Base-by-base conservation (phyloP, 2,113 vertebrate genomes). In the Gasterosteus aculeatus region DNA sequence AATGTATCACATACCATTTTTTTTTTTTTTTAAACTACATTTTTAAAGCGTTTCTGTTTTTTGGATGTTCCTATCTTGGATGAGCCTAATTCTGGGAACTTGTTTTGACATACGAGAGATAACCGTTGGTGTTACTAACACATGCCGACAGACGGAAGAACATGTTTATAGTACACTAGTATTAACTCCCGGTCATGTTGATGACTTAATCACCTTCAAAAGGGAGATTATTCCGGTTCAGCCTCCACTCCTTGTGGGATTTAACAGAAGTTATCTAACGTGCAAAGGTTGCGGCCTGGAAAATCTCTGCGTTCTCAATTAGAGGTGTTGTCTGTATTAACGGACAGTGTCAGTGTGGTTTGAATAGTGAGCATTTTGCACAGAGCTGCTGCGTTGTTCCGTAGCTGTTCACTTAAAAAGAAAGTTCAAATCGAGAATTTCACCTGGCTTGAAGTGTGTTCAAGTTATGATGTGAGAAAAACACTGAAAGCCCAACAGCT, bases 141-240 rank as follows among this genome's bases (percentile, higher is more conserved):
- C 29, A 41, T 26, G 15, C 71, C 42, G 29, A 75, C 71, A 63
- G 57, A 73, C 75, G 44, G 65, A 73, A 41, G 44, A 42, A 58
- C 18, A 64, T 88, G 88, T 88, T 92, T 87, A 88, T 22, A 80
- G 85, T 83, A 91, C 80, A 87, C 68, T 8, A 14, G 89, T 85
- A 59, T 84, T 83, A 88, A 75, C 67, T 58, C 62, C 7, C 53
- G 87, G 87, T 87, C 79, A 70, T 60, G 76, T 44, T 62, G 81
- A 80, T 68, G 44, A 66, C 62, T 70, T 41, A 35, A 31, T 77
- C 82, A 75, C 69, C 72, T 80, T 72, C 29, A 54, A 9, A 22
- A 2, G 3, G 9, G 11, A 79, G 76, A 83, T 81, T 54, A 79
- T 69, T 42, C 64, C 22, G 12, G 59, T 71, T 53, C 62, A 71